Percentiles rank a stretch among this genome's conserved stretches.
phyloP scores from a whole-genome alignment of 2,113 vertebrate genomes.

The Cacatua alba region DNA sequence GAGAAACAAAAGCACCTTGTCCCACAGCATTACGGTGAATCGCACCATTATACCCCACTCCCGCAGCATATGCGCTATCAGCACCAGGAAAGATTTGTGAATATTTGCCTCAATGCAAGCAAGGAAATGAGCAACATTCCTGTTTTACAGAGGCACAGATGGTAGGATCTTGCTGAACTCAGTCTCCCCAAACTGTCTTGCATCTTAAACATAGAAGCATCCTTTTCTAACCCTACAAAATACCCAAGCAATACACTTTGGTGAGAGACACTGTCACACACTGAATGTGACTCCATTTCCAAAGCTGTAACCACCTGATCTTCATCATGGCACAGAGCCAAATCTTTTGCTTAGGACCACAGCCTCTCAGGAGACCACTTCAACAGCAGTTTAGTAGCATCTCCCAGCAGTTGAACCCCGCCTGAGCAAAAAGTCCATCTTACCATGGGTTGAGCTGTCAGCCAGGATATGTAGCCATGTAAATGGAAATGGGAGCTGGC shows the following conservation, averaged over 20 bases:
- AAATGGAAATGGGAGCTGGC: not conserved
- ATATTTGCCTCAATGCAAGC: accelerated
- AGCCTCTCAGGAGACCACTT: not conserved
- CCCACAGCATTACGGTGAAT: accelerated
- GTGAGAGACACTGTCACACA: not conserved
- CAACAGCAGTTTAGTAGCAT: not conserved
- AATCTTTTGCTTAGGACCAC: not conserved
- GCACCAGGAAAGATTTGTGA: not conserved
- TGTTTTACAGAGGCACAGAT: not conserved
- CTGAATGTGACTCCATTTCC: not conserved
- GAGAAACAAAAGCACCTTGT: not conserved
- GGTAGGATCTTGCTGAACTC: not conserved
- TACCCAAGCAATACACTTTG: not conserved
- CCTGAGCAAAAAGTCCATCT: not conserved
- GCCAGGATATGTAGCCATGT: not conserved
- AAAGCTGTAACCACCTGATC: not conserved
- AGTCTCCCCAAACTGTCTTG: not conserved
- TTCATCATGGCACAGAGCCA: accelerated
- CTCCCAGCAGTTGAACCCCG: accelerated
- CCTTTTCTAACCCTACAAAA: not conserved
- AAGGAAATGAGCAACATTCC: not conserved
- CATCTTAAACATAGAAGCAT: accelerated
- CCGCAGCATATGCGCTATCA: accelerated
- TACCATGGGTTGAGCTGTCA: not conserved
- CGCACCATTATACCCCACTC: not conserved